phyloP scores from a whole-genome alignment of 2,797 vertebrate species.

The Hylomyscus alleni region DNA sequence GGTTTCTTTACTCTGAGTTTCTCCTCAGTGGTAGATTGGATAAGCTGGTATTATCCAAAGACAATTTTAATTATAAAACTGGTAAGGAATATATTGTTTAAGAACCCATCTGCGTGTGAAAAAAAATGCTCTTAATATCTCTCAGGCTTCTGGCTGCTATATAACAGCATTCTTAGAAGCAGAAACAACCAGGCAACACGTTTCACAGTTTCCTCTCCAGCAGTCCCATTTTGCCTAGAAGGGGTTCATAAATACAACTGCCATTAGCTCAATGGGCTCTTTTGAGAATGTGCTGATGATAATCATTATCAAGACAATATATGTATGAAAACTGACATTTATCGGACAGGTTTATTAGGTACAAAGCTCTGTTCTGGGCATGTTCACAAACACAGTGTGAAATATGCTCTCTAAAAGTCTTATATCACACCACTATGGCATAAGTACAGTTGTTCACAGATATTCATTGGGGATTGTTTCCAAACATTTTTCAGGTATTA shows the following conservation, averaged over 20 bases:
- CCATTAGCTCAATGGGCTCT: not conserved
- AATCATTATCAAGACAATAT: not conserved
- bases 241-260: not conserved
- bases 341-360: constrained; percentile 1
- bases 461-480: not conserved
- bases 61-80: not conserved
- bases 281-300: constrained; percentile 21
- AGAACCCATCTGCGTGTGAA: not conserved
- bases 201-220: not conserved
- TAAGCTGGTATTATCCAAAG: not conserved
- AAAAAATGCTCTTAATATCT: not conserved
- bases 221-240: not conserved
- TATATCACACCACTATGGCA: not conserved
- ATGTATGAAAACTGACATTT: constrained; percentile 30
- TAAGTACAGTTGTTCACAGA: not conserved
- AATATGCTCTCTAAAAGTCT: constrained; percentile 15
- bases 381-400: constrained; percentile 23
- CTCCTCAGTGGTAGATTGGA: not conserved
- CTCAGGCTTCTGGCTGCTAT: not conserved
- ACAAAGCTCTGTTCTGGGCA: not conserved
- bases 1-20: not conserved
- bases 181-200: not conserved
- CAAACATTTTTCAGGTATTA: not conserved
- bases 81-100: not conserved
- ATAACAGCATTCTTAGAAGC: not conserved